A percentile compares a stretch with the other conserved stretches of the same genome.
phyloP scores from a whole-genome alignment of 2,888 invertebrate genomes.

The Neocrepidodera transversa region DNA sequence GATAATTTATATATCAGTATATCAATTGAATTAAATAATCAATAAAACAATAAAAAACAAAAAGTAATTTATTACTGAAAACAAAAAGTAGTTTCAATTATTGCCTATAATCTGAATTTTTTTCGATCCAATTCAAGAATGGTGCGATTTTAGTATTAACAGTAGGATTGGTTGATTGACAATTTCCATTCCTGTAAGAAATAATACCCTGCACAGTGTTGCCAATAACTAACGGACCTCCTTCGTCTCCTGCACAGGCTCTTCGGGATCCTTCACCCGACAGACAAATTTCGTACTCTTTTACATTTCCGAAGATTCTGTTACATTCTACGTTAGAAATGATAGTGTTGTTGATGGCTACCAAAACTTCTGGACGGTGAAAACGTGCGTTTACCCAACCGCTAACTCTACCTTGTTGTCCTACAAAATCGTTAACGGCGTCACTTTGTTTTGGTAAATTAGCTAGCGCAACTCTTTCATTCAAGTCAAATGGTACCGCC shows the following conservation, averaged over 20 bases:
- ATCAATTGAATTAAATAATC: no score
- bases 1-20: no score
- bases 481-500: neutral
- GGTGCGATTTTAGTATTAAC: slow-evolving; percentile 30
- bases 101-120: slow-evolving; percentile 1
- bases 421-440: neutral
- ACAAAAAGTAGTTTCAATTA: no score
- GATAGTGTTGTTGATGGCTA: neutral
- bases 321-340: neutral
- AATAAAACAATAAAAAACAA: no score
- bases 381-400: neutral
- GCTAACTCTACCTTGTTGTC: neutral
- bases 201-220: slow-evolving; percentile 2
- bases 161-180: slow-evolving; percentile 31
- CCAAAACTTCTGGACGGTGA: neutral
- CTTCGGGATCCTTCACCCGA: neutral
- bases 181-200: slow-evolving; percentile 7
- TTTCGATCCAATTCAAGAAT: slow-evolving; percentile 36
- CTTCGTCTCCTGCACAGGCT: slow-evolving; percentile 3
- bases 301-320: neutral
- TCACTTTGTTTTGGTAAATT: neutral
- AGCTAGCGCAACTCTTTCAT: neutral
- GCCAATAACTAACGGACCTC: slow-evolving; percentile 6
- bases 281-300: slow-evolving; percentile 1
- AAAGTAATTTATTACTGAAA: no score